phyloP scores from a whole-genome alignment of 2,797 vertebrate species.

The Molothrus ater region DNA sequence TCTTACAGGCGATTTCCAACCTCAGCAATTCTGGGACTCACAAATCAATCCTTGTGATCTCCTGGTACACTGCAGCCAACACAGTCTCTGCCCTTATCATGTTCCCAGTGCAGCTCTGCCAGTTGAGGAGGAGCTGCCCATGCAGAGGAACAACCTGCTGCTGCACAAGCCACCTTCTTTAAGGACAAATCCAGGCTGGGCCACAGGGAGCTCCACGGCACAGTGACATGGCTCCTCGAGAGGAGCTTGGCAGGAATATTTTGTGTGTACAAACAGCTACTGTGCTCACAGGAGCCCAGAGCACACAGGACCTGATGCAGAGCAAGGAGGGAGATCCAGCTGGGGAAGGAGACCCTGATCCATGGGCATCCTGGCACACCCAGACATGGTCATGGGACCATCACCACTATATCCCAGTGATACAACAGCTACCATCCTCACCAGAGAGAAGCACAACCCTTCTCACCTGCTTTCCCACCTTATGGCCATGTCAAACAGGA shows the following conservation, averaged over 20 bases:
- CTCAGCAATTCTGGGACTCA: background rate
- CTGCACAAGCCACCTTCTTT: background rate
- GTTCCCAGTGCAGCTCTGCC: background rate
- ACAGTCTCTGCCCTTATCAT: background rate
- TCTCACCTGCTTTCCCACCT: background rate
- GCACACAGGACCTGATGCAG: background rate
- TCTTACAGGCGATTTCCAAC: background rate
- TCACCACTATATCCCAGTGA: background rate
- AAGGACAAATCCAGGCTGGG: background rate
- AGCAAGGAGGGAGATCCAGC: background rate
- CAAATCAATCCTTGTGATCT: background rate
- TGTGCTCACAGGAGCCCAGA: background rate
- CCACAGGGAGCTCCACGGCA: background rate
- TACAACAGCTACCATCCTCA: background rate
- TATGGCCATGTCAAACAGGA: fast-evolving
- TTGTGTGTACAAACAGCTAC: background rate
- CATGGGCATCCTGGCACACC: fast-evolving
- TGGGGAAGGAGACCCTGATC: background rate
- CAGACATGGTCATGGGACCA: fast-evolving
- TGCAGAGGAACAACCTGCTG: background rate
- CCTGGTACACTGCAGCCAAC: background rate
- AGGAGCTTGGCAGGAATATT: background rate
- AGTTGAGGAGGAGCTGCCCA: background rate
- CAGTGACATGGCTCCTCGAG: background rate
- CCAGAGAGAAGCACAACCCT: fast-evolving